Percentiles rank a stretch among this genome's conserved stretches.
These are phyloP conservation scores for Melanogrammus aeglefinus DNA, from an alignment of 2,797 vertebrate genomes.

Conservation along the genomic window DNA sequence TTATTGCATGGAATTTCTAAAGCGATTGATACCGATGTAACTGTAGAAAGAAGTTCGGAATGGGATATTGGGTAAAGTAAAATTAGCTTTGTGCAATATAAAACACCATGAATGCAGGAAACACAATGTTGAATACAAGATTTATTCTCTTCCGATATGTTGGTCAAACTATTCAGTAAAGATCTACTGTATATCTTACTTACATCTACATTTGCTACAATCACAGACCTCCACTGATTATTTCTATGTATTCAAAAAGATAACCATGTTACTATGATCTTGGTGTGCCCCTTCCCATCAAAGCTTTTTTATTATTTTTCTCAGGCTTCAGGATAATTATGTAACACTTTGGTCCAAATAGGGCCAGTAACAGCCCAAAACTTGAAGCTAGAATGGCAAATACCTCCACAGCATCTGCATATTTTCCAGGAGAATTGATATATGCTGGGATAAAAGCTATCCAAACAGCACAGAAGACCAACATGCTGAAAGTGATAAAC, in stretches of 20 bases:
- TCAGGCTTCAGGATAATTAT: conserved; percentile 50
- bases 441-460: conserved; percentile 69
- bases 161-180: background rate
- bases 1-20: background rate
- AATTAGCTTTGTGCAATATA: background rate
- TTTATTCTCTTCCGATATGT: background rate
- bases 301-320: conserved; percentile 53
- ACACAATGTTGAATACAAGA: background rate
- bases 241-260: background rate
- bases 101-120: background rate
- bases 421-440: conserved; percentile 52
- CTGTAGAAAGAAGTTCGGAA: background rate
- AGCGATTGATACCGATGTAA: background rate
- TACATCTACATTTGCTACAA: background rate
- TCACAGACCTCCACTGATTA: background rate
- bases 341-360: conserved; percentile 54
- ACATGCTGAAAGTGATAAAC: conserved; percentile 76
- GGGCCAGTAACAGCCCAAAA: conserved; percentile 45
- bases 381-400: conserved; percentile 6
- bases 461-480: conserved; percentile 75
- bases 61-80: background rate
- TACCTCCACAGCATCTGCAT: conserved; percentile 18
- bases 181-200: too few species aligned
- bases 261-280: conserved; percentile 9
- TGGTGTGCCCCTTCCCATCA: conserved; percentile 40